phyloP scores from a whole-genome alignment of 2,888 invertebrate species.

The Ryuthela nishihirai region DNA sequence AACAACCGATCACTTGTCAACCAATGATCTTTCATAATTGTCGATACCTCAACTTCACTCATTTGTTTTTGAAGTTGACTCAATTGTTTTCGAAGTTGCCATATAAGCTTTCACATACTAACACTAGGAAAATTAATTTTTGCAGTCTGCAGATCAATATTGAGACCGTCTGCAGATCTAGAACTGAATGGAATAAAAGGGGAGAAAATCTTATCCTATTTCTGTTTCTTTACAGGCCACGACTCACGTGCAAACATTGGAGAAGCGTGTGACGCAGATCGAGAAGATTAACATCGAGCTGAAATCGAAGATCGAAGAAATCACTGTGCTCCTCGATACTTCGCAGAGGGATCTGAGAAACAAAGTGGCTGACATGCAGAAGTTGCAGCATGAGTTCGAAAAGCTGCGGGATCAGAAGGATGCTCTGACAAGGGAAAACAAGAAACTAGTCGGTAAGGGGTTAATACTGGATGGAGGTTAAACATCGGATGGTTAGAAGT shows the following conservation, averaged over 20 bases:
- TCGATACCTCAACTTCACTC: no score
- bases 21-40: no score
- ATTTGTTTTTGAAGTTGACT: no score
- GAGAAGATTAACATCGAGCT: slow-evolving; percentile 91
- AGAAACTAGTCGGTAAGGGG: slow-evolving; percentile 87
- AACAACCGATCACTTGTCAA: no score
- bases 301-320: slow-evolving; percentile 90
- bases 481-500: no score
- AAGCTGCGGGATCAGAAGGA: slow-evolving; percentile 96
- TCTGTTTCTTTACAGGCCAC: slow-evolving; percentile 62
- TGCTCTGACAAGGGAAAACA: slow-evolving; percentile 92
- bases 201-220: not conserved
- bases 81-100: no score
- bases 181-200: no score
- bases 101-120: no score
- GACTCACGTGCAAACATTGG: slow-evolving; percentile 90
- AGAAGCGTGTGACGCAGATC: slow-evolving; percentile 86
- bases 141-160: no score
- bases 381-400: slow-evolving; percentile 88
- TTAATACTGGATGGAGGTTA: no score
- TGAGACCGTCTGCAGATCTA: no score
- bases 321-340: slow-evolving; percentile 81
- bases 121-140: no score
- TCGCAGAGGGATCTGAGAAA: slow-evolving; percentile 84
- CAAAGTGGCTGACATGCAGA: slow-evolving; percentile 86